phyloP scores from a whole-genome alignment of 2,113 vertebrate genomes.

The Arvicanthis niloticus region DNA sequence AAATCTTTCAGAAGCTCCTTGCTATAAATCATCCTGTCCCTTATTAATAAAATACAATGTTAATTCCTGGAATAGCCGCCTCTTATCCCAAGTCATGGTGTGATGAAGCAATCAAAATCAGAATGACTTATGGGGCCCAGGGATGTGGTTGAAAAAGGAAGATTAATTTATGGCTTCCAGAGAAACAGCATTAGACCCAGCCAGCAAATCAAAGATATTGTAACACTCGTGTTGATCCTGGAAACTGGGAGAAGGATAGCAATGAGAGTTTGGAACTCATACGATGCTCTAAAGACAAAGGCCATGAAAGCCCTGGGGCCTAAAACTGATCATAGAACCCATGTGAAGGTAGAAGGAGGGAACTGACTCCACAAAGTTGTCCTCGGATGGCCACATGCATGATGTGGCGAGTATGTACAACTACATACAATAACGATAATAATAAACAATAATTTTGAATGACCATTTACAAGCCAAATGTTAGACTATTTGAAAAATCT shows the following conservation, averaged over 20 bases:
- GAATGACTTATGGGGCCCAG: slow-evolving; percentile 74
- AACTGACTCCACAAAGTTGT: background rate
- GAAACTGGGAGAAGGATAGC: background rate
- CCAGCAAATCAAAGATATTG: background rate
- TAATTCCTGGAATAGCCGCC: slow-evolving; percentile 81
- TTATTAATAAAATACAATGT: slow-evolving; percentile 85
- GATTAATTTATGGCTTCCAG: background rate
- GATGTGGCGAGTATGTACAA: too few relatives aligned
- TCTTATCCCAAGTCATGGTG: slow-evolving; percentile 81
- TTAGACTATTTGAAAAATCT: background rate
- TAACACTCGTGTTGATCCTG: background rate
- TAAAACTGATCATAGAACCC: background rate
- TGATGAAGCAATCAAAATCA: slow-evolving; percentile 82
- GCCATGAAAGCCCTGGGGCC: background rate
- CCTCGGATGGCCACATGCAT: background rate
- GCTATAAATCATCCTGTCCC: slow-evolving; percentile 67
- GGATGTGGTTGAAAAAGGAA: background rate
- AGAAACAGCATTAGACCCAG: background rate
- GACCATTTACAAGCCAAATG: background rate
- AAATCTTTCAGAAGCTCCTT: slow-evolving; percentile 74
- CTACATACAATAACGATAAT: background rate
- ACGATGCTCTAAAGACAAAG: background rate
- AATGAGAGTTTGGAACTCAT: background rate
- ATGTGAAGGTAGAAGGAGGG: background rate
- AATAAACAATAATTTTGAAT: background rate